phyloP scores from a whole-genome alignment of 2,797 vertebrate genomes.

The Tamandua tetradactyla region DNA sequence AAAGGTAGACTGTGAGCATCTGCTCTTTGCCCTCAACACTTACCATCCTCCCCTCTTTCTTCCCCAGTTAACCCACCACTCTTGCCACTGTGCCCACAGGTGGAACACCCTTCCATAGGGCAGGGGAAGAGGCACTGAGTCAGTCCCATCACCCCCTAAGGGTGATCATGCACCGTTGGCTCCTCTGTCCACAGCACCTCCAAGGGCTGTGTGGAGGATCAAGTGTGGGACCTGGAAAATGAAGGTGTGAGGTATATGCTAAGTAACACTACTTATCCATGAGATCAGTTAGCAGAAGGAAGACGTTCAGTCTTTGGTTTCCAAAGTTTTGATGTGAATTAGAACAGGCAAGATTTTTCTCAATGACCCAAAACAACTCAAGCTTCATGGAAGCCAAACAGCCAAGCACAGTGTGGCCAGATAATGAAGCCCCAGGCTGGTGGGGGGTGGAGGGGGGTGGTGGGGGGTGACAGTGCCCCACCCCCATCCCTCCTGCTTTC shows the following conservation, averaged over 20 bases:
- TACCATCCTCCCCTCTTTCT: too few species aligned
- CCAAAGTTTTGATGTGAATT: constrained; percentile 17
- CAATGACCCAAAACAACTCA: not conserved
- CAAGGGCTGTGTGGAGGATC: not conserved
- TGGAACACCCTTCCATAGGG: not conserved
- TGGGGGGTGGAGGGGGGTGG: not conserved
- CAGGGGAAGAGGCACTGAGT: not conserved
- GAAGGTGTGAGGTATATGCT: not conserved
- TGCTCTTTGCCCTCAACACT: too few species aligned
- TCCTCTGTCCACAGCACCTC: not conserved
- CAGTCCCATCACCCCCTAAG: not conserved
- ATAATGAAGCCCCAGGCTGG: not conserved
- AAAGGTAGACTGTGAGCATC: accelerated
- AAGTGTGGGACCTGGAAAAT: accelerated
- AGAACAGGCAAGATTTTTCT: constrained; percentile 35
- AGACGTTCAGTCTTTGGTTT: constrained; percentile 22
- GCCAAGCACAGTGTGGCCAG: not conserved
- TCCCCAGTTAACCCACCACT: not conserved
- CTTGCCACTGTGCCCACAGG: not conserved
- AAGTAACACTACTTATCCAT: not conserved
- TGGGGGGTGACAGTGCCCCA: not conserved
- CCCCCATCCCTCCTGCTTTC: not conserved
- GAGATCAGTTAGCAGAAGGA: not conserved
- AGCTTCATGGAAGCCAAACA: not conserved
- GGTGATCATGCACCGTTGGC: not conserved